Conservation (phyloP, 2,113 vertebrate genomes). For the Eleginops maclovinus region DNA sequence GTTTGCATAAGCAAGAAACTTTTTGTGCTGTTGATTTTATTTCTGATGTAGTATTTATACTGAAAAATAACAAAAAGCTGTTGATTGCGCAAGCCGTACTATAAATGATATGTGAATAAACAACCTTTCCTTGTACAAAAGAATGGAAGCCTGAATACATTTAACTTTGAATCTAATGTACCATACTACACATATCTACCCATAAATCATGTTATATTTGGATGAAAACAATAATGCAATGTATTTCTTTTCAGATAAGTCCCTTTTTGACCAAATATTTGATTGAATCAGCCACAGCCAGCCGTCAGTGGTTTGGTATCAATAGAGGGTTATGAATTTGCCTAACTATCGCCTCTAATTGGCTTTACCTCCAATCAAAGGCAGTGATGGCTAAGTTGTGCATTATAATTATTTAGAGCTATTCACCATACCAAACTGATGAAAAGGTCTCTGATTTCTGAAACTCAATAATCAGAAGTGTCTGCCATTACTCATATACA, state of each 20-base stretch:
- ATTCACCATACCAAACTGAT: neutral
- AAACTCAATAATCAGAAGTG: neutral
- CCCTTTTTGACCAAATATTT: neutral
- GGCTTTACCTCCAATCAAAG: neutral
- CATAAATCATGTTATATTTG: too few relatives aligned
- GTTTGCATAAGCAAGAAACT: too few relatives aligned
- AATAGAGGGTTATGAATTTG: neutral
- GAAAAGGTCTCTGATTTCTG: neutral
- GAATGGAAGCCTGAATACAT: too few relatives aligned
- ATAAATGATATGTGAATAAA: too few relatives aligned
- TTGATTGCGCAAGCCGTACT: too few relatives aligned
- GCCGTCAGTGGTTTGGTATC: neutral
- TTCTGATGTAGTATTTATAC: too few relatives aligned
- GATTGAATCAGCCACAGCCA: neutral
- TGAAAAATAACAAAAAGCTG: too few relatives aligned
- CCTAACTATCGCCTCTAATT: neutral
- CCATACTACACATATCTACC: too few relatives aligned
- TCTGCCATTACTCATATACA: neutral
- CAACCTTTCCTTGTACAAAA: too few relatives aligned
- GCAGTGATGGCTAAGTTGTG: neutral
- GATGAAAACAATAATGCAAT: too few relatives aligned
- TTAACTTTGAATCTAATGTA: too few relatives aligned
- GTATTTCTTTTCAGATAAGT: neutral
- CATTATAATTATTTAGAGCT: neutral
- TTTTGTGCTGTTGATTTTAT: too few relatives aligned